These are phyloP conservation scores for Tipula vernalis DNA, from an alignment of 2,888 invertebrate genomes.

Conservation along the genomic window DNA sequence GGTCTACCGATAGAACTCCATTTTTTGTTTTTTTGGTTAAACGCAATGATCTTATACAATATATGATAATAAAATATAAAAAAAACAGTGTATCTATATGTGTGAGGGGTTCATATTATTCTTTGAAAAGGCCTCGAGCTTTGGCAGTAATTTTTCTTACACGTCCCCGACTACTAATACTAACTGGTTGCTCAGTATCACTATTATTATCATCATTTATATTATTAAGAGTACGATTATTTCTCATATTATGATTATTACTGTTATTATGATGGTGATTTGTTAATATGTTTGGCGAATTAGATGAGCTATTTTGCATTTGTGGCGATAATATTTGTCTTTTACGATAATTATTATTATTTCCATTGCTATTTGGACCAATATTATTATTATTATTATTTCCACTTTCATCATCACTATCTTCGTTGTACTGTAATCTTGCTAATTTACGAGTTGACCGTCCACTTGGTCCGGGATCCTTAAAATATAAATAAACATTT, in stretches of 20 bases:
- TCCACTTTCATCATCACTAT: slow-evolving; percentile 41
- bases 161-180: slow-evolving; percentile 70
- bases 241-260: slow-evolving; percentile 8
- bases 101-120: slow-evolving; percentile 20
- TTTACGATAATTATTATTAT: slow-evolving; percentile 10
- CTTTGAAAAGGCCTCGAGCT: slow-evolving; percentile 50
- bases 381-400: slow-evolving; percentile 22
- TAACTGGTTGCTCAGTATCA: slow-evolving; percentile 32
- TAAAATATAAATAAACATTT: neutral
- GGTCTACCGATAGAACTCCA: neutral
- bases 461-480: neutral
- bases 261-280: neutral
- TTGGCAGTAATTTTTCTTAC: slow-evolving; percentile 71
- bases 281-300: neutral
- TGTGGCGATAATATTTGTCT: slow-evolving; percentile 14
- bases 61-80: neutral
- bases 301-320: slow-evolving; percentile 14
- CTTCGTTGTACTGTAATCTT: slow-evolving; percentile 45
- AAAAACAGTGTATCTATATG: neutral
- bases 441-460: slow-evolving; percentile 31
- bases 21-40: neutral
- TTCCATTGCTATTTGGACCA: slow-evolving; percentile 31
- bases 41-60: neutral
- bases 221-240: slow-evolving; percentile 4
- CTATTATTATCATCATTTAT: slow-evolving; percentile 22